These are phyloP conservation scores for Osedax frankpressi DNA, from an alignment of 2,888 invertebrate genomes.

Conservation along the genomic window DNA sequence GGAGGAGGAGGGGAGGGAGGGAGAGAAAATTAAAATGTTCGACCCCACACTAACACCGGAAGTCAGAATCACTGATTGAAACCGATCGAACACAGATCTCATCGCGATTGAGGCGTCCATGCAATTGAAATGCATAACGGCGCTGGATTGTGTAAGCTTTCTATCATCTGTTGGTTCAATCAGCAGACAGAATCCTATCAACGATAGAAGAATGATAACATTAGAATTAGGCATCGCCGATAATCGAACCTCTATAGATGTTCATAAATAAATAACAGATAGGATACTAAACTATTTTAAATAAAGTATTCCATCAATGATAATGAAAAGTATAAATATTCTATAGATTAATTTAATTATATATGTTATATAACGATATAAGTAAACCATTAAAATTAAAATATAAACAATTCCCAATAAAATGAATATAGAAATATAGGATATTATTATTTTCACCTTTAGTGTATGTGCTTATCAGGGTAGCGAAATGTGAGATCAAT, in stretches of 20 bases:
- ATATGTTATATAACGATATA: no score
- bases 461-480: slow-evolving; percentile 87
- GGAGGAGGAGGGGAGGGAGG: no score
- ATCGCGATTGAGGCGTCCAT: slow-evolving; percentile 97
- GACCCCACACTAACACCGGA: slow-evolving; percentile 59
- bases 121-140: slow-evolving; percentile 61
- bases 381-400: no score
- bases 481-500: slow-evolving; percentile 71
- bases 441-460: slow-evolving; percentile 46
- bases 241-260: no score
- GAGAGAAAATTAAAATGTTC: no score
- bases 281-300: neutral
- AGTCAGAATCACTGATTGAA: slow-evolving; percentile 91
- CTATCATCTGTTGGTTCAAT: slow-evolving; percentile 90
- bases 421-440: neutral
- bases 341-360: no score
- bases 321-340: neutral
- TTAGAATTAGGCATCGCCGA: no score
- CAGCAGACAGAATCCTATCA: slow-evolving; percentile 82
- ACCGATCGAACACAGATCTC: slow-evolving; percentile 85
- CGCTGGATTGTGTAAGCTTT: slow-evolving; percentile 46
- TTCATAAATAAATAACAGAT: no score
- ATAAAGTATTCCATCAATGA: neutral
- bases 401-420: no score
- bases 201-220: neutral